Base-by-base conservation (phyloP, 1,140 invertebrate genomes). In the Sitophilus oryzae region DNA sequence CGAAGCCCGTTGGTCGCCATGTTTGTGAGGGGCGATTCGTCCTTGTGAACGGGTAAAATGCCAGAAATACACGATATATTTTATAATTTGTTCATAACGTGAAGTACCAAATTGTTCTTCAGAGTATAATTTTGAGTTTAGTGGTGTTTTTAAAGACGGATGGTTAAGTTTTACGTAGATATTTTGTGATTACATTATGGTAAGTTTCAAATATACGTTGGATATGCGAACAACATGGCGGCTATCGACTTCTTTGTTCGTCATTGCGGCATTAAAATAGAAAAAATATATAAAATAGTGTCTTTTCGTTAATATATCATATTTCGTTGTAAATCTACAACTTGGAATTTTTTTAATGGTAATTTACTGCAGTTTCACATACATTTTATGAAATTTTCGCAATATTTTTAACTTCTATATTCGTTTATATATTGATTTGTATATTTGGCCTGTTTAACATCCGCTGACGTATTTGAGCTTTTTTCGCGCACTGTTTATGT, bases 131-230 rank as follows among this genome's bases (percentile, higher is more conserved):
- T 58, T 62, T 71, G 45, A 64, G 68, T 67, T 53, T 63, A 64
- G 64, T 73, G 61, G 64, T 68, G 61, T 68, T 76, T 71, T 73
- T 72, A 70, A 57, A 52, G 58, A 65, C 72, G 73, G 76, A 79
- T 79, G 77, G 72, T 70, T 60, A 56, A 66, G 60, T 68, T 71
- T 69, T 70, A 66, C 67, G 61, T 67, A 65, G 66, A 71, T 74
- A 76, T 73, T 76, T 79, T 74, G 74, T 75, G 77, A 80, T 79
- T 77, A 77, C 76, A 76, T 73, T 75, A 78, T 78, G 79, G 78
- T 81, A 75, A 81, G 79, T 79, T 67, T 61, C 66, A 65, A 40
- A 43, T 36, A 23, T 34, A 52, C 48, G 59, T 57, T 34, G 60
- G 62, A 63, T 66, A 71, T 69, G n/a, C n/a, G 70, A 67, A 71